Evolutionary conservation across 2,888 invertebrate genomes (phyloP).

Genomic region (Amiota minor): DNA sequence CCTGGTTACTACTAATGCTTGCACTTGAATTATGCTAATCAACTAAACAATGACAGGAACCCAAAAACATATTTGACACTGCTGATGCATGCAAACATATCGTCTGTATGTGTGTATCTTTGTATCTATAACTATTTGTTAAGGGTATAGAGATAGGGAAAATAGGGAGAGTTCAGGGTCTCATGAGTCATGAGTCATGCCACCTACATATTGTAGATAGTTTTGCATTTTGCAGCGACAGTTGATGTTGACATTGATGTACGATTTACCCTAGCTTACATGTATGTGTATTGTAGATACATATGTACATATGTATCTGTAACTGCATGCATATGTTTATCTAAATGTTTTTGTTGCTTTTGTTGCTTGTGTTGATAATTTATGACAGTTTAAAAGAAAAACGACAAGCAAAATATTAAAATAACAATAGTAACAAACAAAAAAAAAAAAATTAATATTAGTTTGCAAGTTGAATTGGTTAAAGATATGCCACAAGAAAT

Average conservation of each 20-base stretch:
- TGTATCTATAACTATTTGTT: slow-evolving; percentile 13
- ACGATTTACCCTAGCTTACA: slow-evolving; percentile 6
- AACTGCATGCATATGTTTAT: no score
- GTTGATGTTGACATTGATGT: slow-evolving; percentile 30
- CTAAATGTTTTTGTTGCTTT: no score
- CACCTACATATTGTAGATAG: slow-evolving; percentile 12
- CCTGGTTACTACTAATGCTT: neutral
- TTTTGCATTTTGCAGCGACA: slow-evolving; percentile 25
- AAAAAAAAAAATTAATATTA: neutral
- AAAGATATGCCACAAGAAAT: neutral
- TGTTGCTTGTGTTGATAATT: neutral
- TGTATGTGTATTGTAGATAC: no score
- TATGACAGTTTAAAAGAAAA: slow-evolving; percentile 1
- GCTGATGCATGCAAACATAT: neutral
- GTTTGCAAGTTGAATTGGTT: neutral
- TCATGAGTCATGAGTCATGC: neutral
- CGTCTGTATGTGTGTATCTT: slow-evolving; percentile 7
- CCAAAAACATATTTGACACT: slow-evolving; percentile 26
- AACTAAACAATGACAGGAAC: slow-evolving; percentile 15
- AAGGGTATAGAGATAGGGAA: no score
- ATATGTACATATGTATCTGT: no score
- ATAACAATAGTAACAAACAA: neutral
- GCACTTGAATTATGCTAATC: slow-evolving; percentile 26
- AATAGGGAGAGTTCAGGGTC: no score
- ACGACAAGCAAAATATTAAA: neutral